phyloP scores from a whole-genome alignment of 2,888 invertebrate species.

The Spicauda simplicius region DNA sequence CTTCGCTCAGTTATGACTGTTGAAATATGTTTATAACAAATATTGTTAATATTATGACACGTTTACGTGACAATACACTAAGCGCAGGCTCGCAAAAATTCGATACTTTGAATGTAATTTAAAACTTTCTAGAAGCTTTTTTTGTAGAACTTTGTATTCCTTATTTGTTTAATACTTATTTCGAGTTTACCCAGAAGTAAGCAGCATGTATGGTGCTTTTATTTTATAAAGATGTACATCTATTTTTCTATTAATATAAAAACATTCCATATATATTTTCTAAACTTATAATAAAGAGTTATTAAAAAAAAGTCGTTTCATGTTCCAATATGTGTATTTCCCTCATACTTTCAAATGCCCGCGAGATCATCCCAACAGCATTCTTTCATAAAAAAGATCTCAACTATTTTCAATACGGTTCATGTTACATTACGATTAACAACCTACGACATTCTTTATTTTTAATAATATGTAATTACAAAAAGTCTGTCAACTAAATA shows the following conservation, averaged over 20 bases:
- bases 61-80: too few relatives aligned
- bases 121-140: too few relatives aligned
- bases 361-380: slow-evolving; percentile 78
- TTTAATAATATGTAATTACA: slow-evolving; percentile 80
- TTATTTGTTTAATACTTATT: too few relatives aligned
- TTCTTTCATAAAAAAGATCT: slow-evolving; percentile 81
- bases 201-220: not conserved
- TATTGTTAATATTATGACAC: too few relatives aligned
- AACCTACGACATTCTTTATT: slow-evolving; percentile 66
- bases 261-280: not conserved
- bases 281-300: not conserved
- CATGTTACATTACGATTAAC: slow-evolving; percentile 70
- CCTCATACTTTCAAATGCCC: slow-evolving; percentile 70
- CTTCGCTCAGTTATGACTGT: too few relatives aligned
- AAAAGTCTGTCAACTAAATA: slow-evolving; percentile 82
- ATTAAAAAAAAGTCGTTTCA: slow-evolving; percentile 56
- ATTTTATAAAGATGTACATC: not conserved
- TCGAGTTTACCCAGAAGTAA: too few relatives aligned
- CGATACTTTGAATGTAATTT: too few relatives aligned
- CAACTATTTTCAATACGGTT: slow-evolving; percentile 64
- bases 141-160: too few relatives aligned
- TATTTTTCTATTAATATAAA: not conserved
- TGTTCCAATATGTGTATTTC: slow-evolving; percentile 80
- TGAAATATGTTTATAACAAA: too few relatives aligned
- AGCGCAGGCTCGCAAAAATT: too few relatives aligned